Conservation (phyloP, 2,888 invertebrate genomes). For the Meganola albula region DNA sequence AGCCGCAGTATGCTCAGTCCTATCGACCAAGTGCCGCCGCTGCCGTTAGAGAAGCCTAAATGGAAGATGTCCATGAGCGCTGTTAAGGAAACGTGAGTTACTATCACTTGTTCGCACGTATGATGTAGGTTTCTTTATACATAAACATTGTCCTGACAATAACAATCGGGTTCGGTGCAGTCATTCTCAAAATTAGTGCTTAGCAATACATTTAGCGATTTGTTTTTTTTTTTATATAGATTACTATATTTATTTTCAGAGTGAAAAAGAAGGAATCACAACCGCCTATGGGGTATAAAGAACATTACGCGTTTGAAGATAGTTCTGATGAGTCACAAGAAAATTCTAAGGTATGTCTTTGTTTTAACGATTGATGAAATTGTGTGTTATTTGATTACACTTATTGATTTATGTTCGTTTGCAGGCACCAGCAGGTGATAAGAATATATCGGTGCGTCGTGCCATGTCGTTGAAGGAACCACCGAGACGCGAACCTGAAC, state of each 20-base stretch:
- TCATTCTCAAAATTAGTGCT: too few species aligned
- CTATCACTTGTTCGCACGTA: too few species aligned
- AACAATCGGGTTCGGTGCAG: too few species aligned
- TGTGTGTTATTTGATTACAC: background rate
- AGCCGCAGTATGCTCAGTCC: slow-evolving; percentile 61
- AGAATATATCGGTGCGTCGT: slow-evolving; percentile 78
- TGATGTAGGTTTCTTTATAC: too few species aligned
- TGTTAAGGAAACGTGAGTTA: slow-evolving; percentile 73
- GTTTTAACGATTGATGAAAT: background rate
- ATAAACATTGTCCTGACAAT: too few species aligned
- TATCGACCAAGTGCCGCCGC: slow-evolving; percentile 67
- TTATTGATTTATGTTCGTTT: background rate
- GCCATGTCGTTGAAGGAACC: slow-evolving; percentile 81
- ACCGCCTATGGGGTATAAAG: slow-evolving; percentile 73
- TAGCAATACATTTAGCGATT: too few species aligned
- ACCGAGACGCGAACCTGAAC: slow-evolving; percentile 77
- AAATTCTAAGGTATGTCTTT: slow-evolving; percentile 50
- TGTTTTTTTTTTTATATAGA: background rate
- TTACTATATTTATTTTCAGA: slow-evolving; percentile 36
- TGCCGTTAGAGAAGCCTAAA: slow-evolving; percentile 75
- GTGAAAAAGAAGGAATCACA: slow-evolving; percentile 80
- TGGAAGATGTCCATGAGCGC: slow-evolving; percentile 85
- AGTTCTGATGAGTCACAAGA: slow-evolving; percentile 71
- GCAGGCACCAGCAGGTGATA: slow-evolving; percentile 63
- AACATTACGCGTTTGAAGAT: slow-evolving; percentile 69